phyloP scores from a whole-genome alignment of 2,113 vertebrate genomes.

The Apteryx mantelli region DNA sequence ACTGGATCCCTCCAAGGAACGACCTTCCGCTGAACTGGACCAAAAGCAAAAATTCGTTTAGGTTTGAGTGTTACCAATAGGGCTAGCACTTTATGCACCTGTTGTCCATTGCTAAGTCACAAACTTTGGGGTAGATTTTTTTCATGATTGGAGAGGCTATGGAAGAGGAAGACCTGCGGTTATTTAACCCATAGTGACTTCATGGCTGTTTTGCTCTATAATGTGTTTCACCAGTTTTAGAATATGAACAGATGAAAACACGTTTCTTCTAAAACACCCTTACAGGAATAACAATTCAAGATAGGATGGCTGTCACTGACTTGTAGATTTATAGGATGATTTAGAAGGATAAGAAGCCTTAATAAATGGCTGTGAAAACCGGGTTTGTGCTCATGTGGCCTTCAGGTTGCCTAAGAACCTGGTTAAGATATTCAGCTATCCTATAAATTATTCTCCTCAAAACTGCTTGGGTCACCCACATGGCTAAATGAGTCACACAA shows the following conservation, averaged over 20 bases:
- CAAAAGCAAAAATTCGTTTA: not conserved
- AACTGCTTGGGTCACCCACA: rapidly evolving
- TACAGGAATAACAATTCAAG: not conserved
- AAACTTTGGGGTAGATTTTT: not conserved
- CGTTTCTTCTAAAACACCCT: not conserved
- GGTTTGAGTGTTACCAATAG: not conserved
- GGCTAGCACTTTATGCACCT: not conserved
- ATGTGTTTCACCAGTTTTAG: not conserved
- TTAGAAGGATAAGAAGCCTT: not conserved
- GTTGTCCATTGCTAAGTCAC: not conserved
- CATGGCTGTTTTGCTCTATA: not conserved
- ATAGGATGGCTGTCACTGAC: not conserved
- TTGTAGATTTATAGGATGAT: not conserved
- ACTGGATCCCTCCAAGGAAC: not conserved
- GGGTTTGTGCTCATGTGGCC: not conserved
- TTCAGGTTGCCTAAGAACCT: not conserved
- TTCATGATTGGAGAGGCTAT: not conserved
- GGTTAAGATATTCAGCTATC: not conserved
- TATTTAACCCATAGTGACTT: not conserved
- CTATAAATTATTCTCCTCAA: not conserved
- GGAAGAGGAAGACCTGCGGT: not conserved
- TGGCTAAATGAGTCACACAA: not conserved
- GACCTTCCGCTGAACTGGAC: not conserved
- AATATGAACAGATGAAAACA: not conserved
- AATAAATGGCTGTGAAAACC: not conserved